These are phyloP conservation scores for Galemys pyrenaicus DNA, from an alignment of 2,113 vertebrate genomes.

Conservation along the genomic window DNA sequence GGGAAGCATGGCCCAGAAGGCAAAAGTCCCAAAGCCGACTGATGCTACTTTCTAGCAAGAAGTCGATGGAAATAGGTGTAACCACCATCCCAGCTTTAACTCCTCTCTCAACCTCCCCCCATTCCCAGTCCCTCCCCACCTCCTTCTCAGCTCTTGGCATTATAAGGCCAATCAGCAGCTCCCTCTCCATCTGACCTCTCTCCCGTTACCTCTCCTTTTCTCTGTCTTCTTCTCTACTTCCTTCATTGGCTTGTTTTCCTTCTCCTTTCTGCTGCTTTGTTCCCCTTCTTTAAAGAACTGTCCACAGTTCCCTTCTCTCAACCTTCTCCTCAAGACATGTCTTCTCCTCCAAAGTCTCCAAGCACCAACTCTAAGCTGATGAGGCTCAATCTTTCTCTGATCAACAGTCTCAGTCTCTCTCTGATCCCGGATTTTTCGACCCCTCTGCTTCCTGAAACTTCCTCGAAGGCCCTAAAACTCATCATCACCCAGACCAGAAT, in stretches of 20 bases:
- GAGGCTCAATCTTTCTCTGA: background rate
- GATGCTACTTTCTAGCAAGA: background rate
- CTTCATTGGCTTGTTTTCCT: background rate
- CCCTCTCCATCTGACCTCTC: background rate
- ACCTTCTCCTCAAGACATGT: background rate
- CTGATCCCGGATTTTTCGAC: background rate
- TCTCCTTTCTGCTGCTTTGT: background rate
- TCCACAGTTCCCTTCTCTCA: background rate
- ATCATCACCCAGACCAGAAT: background rate
- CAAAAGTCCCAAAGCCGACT: background rate
- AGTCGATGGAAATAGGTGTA: background rate
- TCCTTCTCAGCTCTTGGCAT: background rate
- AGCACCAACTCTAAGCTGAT: background rate
- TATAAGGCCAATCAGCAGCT: background rate
- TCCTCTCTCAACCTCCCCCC: background rate
- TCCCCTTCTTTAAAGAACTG: background rate
- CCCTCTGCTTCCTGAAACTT: background rate
- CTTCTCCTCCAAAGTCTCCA: background rate
- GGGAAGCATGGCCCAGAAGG: background rate
- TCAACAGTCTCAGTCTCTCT: rapidly evolving
- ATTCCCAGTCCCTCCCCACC: background rate
- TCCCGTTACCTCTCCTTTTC: background rate
- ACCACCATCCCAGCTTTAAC: background rate
- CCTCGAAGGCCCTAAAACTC: background rate
- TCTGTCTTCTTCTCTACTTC: background rate